A percentile compares a stretch with the other conserved stretches of the same genome.
Evolutionary conservation across 2,113 vertebrate species (phyloP).

Genomic region (Heterochromis multidens): DNA sequence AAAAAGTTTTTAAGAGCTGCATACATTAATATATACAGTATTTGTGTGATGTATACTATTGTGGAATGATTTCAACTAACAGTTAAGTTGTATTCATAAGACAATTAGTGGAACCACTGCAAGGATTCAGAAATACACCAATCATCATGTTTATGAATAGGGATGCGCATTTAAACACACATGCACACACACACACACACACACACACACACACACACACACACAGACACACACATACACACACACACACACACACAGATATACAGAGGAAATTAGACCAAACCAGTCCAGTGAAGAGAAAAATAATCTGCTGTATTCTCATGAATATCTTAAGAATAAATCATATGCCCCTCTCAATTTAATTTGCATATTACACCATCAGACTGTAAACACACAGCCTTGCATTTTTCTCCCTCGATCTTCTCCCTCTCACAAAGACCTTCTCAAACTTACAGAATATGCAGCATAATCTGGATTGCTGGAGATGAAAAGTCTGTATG

Average conservation of each 20-base stretch:
- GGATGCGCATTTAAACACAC: not conserved
- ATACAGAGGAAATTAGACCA: not conserved
- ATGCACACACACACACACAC: not conserved
- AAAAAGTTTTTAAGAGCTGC: not conserved
- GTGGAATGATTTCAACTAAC: not conserved
- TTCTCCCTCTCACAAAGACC: not conserved
- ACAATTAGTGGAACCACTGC: not conserved
- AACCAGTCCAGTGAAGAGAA: not conserved
- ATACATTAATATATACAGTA: not conserved
- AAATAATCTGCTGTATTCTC: not conserved
- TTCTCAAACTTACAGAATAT: not conserved
- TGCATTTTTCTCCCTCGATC: not conserved
- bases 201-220: not conserved
- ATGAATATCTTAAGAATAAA: slow-evolving; percentile 29
- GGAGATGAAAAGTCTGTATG: not conserved
- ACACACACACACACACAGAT: not conserved
- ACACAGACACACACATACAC: not conserved
- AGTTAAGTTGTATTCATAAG: not conserved
- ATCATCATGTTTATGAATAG: not conserved
- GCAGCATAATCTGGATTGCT: not conserved
- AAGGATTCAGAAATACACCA: not conserved
- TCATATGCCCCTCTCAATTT: not conserved
- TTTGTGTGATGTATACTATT: not conserved
- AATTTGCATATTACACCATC: slow-evolving; percentile 25
- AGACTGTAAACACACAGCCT: not conserved